These are phyloP conservation scores for Chiridota heheva DNA, from an alignment of 35 echinoderm and acorn worm genomes.

Conservation along the genomic window DNA sequence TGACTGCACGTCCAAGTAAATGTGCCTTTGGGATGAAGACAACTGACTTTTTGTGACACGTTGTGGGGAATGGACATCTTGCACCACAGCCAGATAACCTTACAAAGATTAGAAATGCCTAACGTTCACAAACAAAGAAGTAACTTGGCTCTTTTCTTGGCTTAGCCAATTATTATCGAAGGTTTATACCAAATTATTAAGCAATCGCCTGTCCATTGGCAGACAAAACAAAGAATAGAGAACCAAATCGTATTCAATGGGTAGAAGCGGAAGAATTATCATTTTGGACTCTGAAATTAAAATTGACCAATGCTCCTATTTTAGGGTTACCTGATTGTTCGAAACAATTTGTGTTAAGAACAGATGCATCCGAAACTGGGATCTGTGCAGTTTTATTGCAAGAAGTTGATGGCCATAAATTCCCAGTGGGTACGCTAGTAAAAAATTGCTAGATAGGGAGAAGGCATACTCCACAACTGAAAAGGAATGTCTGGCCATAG, in stretches of 20 bases:
- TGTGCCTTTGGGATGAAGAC: slow-evolving; percentile 29
- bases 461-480: slow-evolving; percentile 59
- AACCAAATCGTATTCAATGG: slow-evolving; percentile 42
- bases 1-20: slow-evolving; percentile 49
- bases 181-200: slow-evolving; percentile 55
- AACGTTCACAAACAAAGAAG: neutral
- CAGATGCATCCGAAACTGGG: slow-evolving; percentile 30
- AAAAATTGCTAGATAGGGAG: slow-evolving; percentile 9
- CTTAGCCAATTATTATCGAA: slow-evolving; percentile 33
- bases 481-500: slow-evolving; percentile 48
- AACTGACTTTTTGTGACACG: slow-evolving; percentile 29
- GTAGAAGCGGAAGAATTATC: slow-evolving; percentile 17
- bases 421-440: slow-evolving; percentile 40
- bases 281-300: slow-evolving; percentile 33
- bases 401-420: neutral
- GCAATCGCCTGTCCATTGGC: slow-evolving; percentile 52
- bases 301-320: slow-evolving; percentile 28
- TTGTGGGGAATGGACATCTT: slow-evolving; percentile 23
- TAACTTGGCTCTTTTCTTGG: neutral
- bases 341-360: slow-evolving; percentile 37
- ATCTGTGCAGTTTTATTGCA: slow-evolving; percentile 10
- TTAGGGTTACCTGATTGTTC: slow-evolving; percentile 29
- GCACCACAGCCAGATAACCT: slow-evolving; percentile 6
- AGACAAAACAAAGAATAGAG: slow-evolving; percentile 35
- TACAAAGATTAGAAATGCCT: neutral